phyloP scores from a whole-genome alignment of 2,113 vertebrate species.

The Sprattus sprattus region DNA sequence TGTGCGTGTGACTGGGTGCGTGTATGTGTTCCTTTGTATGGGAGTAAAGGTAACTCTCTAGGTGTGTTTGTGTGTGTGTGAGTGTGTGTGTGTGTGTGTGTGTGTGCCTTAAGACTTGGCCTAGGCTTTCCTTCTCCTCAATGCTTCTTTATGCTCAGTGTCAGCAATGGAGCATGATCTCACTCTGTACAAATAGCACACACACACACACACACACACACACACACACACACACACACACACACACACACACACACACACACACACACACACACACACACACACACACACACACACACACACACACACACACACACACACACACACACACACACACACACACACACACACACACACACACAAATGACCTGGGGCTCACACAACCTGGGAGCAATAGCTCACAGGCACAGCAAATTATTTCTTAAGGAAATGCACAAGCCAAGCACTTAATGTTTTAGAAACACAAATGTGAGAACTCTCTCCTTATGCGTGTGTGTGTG shows the following conservation, averaged over 20 bases:
- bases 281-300: slow-evolving; percentile 33
- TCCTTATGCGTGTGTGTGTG: background rate
- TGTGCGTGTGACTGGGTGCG: slow-evolving; percentile 23
- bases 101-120: slow-evolving; percentile 68
- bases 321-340: slow-evolving; percentile 15
- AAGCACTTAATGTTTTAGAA: background rate
- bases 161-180: slow-evolving; percentile 71
- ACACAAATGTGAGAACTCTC: background rate
- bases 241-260: background rate
- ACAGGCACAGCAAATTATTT: slow-evolving; percentile 49
- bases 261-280: slow-evolving; percentile 39
- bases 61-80: slow-evolving; percentile 1
- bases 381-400: slow-evolving; percentile 48
- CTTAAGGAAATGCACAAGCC: slow-evolving; percentile 45
- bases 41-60: background rate
- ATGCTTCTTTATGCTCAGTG: slow-evolving; percentile 73
- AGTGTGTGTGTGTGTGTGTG: slow-evolving; percentile 54
- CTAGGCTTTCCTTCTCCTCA: slow-evolving; percentile 67
- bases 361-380: slow-evolving; percentile 39
- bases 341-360: background rate
- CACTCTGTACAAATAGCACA: slow-evolving; percentile 70
- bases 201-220: slow-evolving; percentile 33
- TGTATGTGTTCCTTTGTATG: slow-evolving; percentile 1
- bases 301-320: slow-evolving; percentile 25
- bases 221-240: slow-evolving; percentile 29